phyloP scores from a whole-genome alignment of 2,113 vertebrate genomes.

The Brachyhypopomus occidentalis region DNA sequence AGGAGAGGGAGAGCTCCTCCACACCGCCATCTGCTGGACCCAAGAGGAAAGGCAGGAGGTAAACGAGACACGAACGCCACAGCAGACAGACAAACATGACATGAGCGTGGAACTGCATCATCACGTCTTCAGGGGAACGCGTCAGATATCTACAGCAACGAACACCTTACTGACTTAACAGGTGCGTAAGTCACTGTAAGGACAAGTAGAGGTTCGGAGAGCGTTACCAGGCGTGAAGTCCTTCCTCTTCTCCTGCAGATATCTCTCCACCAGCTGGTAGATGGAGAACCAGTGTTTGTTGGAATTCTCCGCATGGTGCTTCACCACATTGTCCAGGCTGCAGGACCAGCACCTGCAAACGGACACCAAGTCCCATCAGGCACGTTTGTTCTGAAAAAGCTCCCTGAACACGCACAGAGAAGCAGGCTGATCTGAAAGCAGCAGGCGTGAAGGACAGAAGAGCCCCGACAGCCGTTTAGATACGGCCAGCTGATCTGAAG shows the following conservation, averaged over 20 bases:
- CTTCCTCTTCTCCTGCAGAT: constrained; percentile 78
- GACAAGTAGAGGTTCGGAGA: neutral
- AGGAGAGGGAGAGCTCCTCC: constrained; percentile 69
- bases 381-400: too few species aligned
- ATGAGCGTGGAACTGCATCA: too few species aligned
- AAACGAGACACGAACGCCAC: neutral
- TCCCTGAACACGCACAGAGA: too few species aligned
- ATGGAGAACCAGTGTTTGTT: constrained; percentile 93
- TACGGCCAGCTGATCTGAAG: too few species aligned
- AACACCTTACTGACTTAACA: neutral
- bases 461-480: too few species aligned
- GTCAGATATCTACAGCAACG: too few species aligned
- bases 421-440: neutral
- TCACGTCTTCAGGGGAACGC: too few species aligned
- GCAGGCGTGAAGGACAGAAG: too few species aligned
- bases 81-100: neutral
- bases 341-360: constrained; percentile 87
- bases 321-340: constrained; percentile 91
- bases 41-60: neutral
- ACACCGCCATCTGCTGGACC: constrained; percentile 53
- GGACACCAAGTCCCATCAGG: neutral
- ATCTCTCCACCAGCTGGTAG: constrained; percentile 90
- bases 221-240: constrained; percentile 71
- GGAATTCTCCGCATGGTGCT: constrained; percentile 83
- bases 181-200: neutral